Percentiles rank a stretch among this genome's conserved stretches.
These are phyloP conservation scores for Montipora cactus DNA, from an alignment of 64 coral and sea anemone genomes.

Conservation along the genomic window DNA sequence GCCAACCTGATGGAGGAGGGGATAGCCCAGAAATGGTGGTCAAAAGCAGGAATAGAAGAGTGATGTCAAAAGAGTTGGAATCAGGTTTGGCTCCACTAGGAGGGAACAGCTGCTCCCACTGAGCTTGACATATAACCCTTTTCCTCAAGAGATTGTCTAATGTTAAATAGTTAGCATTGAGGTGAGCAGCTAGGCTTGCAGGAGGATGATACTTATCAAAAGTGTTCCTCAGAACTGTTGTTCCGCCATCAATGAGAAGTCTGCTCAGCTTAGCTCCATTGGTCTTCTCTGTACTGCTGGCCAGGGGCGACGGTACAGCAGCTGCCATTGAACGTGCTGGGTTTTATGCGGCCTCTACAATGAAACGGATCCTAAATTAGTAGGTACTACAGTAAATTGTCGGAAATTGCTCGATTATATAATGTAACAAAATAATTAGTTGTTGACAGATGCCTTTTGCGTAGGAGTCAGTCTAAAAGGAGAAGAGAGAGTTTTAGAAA, in stretches of 20 bases:
- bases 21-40: background rate
- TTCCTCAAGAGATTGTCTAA: background rate
- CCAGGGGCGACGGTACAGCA: too few relatives aligned
- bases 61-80: conserved; percentile 26
- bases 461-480: too few relatives aligned
- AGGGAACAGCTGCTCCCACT: background rate
- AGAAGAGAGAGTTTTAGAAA: too few relatives aligned
- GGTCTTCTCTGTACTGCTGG: conserved; percentile 27
- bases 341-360: too few relatives aligned
- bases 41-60: background rate
- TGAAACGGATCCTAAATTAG: too few relatives aligned
- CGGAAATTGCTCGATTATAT: too few relatives aligned
- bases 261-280: conserved; percentile 53
- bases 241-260: conserved; percentile 54
- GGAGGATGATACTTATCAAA: conserved; percentile 20
- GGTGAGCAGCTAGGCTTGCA: background rate
- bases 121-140: background rate
- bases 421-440: too few relatives aligned
- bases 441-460: too few relatives aligned
- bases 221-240: conserved; percentile 14
- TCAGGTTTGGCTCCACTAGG: background rate
- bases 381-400: too few relatives aligned
- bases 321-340: too few relatives aligned
- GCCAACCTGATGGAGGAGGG: conserved; percentile 5
- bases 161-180: background rate